These are phyloP conservation scores for Malthinus seriepunctatus DNA, from an alignment of 2,888 invertebrate species.

Conservation along the genomic window DNA sequence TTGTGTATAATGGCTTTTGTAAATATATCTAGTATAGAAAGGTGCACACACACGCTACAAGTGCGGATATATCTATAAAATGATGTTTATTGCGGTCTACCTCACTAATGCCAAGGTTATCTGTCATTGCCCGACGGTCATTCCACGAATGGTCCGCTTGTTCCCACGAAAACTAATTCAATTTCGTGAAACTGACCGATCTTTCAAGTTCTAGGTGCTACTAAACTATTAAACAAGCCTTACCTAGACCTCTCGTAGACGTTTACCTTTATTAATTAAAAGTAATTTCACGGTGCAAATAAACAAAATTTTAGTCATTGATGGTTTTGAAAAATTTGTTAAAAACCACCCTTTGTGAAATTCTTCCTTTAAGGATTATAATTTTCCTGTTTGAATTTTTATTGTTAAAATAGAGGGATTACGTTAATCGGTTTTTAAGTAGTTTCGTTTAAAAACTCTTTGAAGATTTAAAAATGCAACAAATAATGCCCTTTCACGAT, in stretches of 20 bases:
- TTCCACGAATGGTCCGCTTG: constrained; percentile 43
- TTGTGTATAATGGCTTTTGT: no score
- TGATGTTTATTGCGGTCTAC: constrained; percentile 35
- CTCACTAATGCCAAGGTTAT: constrained; percentile 48
- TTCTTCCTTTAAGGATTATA: no score
- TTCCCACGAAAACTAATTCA: constrained; percentile 42
- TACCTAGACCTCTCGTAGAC: constrained; percentile 11
- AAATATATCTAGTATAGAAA: no score
- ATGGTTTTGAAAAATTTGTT: no score
- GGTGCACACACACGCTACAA: no score
- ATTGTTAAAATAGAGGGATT: no score
- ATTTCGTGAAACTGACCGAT: constrained; percentile 38
- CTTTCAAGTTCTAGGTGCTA: neutral
- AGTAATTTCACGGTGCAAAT: neutral
- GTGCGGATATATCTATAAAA: neutral
- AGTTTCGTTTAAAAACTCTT: no score
- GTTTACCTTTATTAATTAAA: neutral
- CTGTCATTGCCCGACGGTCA: constrained; percentile 43
- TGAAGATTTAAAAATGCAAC: no score
- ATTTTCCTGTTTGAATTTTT: no score
- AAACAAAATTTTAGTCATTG: neutral
- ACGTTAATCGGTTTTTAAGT: no score
- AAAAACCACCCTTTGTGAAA: no score
- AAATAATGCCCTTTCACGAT: no score
- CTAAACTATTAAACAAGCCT: neutral